A percentile compares a stretch with the other conserved stretches of the same genome.
Conservation (phyloP, 2,888 invertebrate genomes). For the Machimus atricapillus region DNA sequence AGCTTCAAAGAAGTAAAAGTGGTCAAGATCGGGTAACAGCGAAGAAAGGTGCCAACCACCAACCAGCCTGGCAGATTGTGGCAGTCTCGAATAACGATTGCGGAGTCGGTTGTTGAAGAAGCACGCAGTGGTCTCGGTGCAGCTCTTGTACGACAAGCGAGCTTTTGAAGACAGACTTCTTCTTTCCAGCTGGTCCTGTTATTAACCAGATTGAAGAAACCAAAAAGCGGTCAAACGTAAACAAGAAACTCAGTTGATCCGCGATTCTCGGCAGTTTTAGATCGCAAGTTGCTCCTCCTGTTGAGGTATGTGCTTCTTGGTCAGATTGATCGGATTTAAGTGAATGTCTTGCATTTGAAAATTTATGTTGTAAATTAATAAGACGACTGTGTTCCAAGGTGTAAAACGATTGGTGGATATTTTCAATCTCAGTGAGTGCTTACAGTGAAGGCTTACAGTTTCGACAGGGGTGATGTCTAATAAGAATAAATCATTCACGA, state of each 20-base stretch:
- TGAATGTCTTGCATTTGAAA: background rate
- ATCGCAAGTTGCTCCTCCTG: constrained; percentile 47
- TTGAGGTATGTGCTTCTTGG: background rate
- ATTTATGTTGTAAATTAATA: background rate
- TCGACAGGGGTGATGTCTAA: background rate
- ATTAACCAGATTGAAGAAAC: constrained; percentile 38
- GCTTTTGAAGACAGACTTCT: background rate
- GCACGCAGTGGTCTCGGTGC: background rate
- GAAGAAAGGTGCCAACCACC: background rate
- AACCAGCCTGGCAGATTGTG: background rate
- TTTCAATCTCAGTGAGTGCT: constrained; percentile 11
- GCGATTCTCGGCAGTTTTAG: constrained; percentile 59
- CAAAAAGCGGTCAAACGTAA: constrained; percentile 47
- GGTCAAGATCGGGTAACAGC: constrained; percentile 14
- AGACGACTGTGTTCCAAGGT: background rate
- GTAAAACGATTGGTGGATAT: constrained; percentile 6
- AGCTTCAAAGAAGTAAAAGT: constrained; percentile 19
- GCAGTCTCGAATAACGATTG: background rate
- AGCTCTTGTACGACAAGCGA: background rate
- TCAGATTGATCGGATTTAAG: background rate
- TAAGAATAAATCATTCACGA: constrained; percentile 39
- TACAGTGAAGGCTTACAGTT: background rate
- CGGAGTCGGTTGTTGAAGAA: background rate
- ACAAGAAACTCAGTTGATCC: constrained; percentile 56
- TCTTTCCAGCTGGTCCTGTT: constrained; percentile 31